phyloP scores from a whole-genome alignment of 2,797 vertebrate species.

The Ataeniobius toweri region DNA sequence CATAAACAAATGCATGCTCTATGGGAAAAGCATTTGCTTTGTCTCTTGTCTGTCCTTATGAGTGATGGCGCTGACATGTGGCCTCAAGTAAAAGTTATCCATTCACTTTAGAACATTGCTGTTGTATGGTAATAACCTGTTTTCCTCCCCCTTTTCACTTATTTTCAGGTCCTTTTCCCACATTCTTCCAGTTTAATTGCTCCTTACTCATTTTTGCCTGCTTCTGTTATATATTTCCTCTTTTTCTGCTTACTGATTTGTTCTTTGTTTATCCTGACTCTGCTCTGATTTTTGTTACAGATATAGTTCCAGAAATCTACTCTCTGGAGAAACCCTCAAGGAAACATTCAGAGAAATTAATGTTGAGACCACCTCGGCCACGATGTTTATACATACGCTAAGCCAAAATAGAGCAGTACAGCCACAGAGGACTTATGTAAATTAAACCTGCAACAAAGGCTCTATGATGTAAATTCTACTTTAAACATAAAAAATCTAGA shows the following conservation, averaged over 20 bases:
- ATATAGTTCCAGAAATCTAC: constrained; percentile 37
- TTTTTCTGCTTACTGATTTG: constrained; percentile 34
- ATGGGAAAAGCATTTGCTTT: constrained; percentile 50
- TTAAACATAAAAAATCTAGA: constrained; percentile 36
- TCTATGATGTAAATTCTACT: constrained; percentile 31
- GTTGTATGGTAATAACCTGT: constrained; percentile 68
- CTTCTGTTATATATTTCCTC: constrained; percentile 24
- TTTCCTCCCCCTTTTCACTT: constrained; percentile 12
- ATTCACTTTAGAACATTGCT: constrained; percentile 58
- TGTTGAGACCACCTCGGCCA: constrained; percentile 36
- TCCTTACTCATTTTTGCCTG: constrained; percentile 31
- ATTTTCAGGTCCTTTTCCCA: constrained; percentile 24
- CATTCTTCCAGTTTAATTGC: constrained; percentile 49
- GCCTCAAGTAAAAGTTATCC: constrained; percentile 70
- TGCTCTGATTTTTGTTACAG: constrained; percentile 48
- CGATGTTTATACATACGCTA: constrained; percentile 47
- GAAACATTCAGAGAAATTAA: constrained; percentile 45
- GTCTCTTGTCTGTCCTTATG: constrained; percentile 57
- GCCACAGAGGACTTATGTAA: constrained; percentile 41
- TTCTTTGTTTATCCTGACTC: constrained; percentile 18
- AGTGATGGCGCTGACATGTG: constrained; percentile 42
- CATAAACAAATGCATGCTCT: constrained; percentile 21
- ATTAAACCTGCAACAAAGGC: constrained; percentile 46
- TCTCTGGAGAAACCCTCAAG: constrained; percentile 55
- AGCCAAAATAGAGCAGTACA: constrained; percentile 43